phyloP scores from a whole-genome alignment of 2,888 invertebrate species.

The Acheta domesticus region DNA sequence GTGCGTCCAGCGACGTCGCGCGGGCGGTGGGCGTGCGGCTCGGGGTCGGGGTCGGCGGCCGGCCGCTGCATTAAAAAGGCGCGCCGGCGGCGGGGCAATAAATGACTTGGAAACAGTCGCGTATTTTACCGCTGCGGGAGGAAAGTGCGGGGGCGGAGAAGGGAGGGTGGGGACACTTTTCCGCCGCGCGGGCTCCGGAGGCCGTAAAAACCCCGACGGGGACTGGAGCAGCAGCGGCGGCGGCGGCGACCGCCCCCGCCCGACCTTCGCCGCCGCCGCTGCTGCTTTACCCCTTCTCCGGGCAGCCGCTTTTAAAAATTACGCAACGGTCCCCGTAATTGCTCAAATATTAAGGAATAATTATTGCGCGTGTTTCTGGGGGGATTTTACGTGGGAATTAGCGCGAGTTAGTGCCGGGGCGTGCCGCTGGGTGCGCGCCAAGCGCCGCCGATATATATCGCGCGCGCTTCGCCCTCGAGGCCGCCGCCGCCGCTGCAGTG shows the following conservation, averaged over 20 bases:
- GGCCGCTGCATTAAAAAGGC: background rate
- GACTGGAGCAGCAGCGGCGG: background rate
- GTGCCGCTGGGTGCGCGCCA: background rate
- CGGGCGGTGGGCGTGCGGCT: background rate
- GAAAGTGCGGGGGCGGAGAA: background rate
- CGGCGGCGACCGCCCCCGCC: too few species aligned
- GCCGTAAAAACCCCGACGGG: background rate
- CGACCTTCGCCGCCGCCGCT: too few species aligned
- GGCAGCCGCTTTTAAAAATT: background rate
- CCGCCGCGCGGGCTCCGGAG: background rate
- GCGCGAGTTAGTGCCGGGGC: background rate
- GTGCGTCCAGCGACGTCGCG: too few species aligned
- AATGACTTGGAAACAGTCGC: slow-evolving; percentile 18
- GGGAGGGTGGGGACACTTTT: background rate
- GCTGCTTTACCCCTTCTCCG: too few species aligned
- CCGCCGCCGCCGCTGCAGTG: too few species aligned
- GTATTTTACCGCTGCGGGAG: background rate
- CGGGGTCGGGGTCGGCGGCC: too few species aligned
- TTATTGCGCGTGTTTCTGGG: slow-evolving; percentile 11
- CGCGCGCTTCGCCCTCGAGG: background rate
- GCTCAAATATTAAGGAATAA: slow-evolving; percentile 18
- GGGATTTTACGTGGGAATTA: slow-evolving; percentile 18
- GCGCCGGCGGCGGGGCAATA: background rate
- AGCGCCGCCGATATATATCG: background rate
- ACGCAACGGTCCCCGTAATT: background rate